Evolutionary conservation across 92 coral and sea anemone genomes (phyloP), one percentile per base, ranked within the genome.

Genomic region (Porites divaricata): DNA sequence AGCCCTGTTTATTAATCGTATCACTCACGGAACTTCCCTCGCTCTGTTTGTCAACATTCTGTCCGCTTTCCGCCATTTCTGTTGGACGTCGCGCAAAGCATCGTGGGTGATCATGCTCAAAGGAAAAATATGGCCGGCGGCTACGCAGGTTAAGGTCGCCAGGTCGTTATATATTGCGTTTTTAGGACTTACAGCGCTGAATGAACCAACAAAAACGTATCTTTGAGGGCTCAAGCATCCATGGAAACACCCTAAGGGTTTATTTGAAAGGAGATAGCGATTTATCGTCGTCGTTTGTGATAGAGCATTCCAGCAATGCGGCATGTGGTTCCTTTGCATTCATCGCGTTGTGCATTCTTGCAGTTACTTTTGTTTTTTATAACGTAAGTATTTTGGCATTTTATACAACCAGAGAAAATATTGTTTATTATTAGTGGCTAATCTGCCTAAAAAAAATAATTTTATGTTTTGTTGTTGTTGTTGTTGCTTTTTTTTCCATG

Each of bases 31-130:
- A 73, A 73, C 89, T 91, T 1, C 75, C 89, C 58, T 86, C 81
- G 17, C 80, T 65, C 19, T 59, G 78, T 72, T 71, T 56, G 16
- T 81, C 86, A 41, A 45, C 58, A 71, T 45, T 67, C 24, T 65
- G 82, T 20, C 83, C 89, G 65, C 88, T 80, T 63, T 90, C 98
- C 95, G 95, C 98, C 98, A 94, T 94, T 20, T 93, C 91, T 86
- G 87, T 85, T 89, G 57, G 69, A 10, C 22, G 41, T 13, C 66
- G 13, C 50, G 83, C 63, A n/a, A 5, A 52, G 83, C 66, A 79
- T 67, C 17, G 20, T 79, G 73, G 83, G 73, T 23, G 65, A 17
- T 20, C 20, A 26, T 15, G 64, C 75, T 8, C 4, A 1, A 79
- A 51, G 53, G 54, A 80, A 28, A 80, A 61, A 61, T 35, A 35